Base-by-base conservation (phyloP, 2,113 vertebrate genomes). In the Podarcis muralis region DNA sequence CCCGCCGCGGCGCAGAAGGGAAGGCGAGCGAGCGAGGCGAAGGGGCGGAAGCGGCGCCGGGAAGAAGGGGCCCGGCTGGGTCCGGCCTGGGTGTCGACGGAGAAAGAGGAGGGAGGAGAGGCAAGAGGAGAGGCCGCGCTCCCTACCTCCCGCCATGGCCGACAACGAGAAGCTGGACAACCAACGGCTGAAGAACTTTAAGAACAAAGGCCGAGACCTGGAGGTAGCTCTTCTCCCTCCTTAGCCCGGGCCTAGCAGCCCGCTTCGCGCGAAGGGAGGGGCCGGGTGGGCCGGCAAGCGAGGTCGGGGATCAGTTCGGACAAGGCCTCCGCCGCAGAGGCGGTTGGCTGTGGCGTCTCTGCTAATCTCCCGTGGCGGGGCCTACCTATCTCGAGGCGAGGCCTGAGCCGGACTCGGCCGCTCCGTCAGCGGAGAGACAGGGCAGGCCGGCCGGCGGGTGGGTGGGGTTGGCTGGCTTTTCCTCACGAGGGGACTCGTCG, bases 131-230 rank as follows among this genome's bases (percentile, higher is more conserved):
- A 37, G 32, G 75, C 90, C 72, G 69, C 87, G 84, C 90, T 81
- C 88, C 69, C 66, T 71, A 30, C 23, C 78, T 82, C 72, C 80
- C 93, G 97, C 97, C 97, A 99, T 99, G 98, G 98, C 98, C 92
- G 98, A 99, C 97, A 98, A 98, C 98, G 98, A 99, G 96, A 99
- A 99, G 96, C 97, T 98, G 97, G 98, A 99, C 97, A 99, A 99
- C 97, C 98, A 99, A 94, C 97, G 98, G 96, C 97, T 99, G 96
- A 99, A 99, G 97, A 99, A 99, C 97, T 99, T 99, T 97, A 99
- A 99, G 97, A 99, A 99, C 96, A 99, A 99, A 97, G 98, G 98
- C 94, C 98, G 98, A 90, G 98, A 99, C 98, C 96, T 99, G 96
- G 98, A 99, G 98, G 98, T 62, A 87, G 65, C 40, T n/a, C 23